Percentiles rank a stretch among this genome's conserved stretches.
Evolutionary conservation across 2,888 invertebrate species (phyloP).

Genomic region (Zhengitettix transpicula): DNA sequence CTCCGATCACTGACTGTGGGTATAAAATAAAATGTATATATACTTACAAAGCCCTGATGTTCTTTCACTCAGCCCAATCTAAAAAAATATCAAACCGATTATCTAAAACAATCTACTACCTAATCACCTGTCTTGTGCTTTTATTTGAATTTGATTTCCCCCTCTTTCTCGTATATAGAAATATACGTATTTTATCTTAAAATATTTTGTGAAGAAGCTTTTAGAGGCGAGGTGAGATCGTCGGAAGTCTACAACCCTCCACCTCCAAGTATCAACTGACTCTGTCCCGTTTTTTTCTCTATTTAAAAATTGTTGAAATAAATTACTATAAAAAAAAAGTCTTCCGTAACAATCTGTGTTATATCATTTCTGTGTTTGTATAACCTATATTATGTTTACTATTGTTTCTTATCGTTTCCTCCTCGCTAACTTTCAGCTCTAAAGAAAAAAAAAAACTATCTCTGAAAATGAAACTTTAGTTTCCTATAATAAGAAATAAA

Average conservation of each 20-base stretch:
- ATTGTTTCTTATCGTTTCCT: conserved; percentile 25
- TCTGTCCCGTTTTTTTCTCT: conserved; percentile 31
- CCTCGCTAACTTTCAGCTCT: conserved; percentile 21
- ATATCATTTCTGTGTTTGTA: conserved; percentile 8
- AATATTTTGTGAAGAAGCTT: not conserved
- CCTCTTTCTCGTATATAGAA: not conserved
- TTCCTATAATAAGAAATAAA: conserved; percentile 1
- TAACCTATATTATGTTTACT: conserved; percentile 9
- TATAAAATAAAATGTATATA: not conserved
- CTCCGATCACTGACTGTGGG: not conserved
- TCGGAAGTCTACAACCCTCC: conserved; percentile 22
- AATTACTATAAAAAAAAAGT: conserved; percentile 3
- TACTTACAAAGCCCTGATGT: too few species aligned
- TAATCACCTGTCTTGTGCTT: not conserved
- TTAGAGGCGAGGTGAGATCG: not conserved
- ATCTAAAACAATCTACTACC: not conserved
- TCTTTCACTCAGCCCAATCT: too few species aligned
- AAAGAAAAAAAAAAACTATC: conserved; percentile 2
- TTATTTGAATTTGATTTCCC: not conserved
- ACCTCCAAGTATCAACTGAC: conserved; percentile 40
- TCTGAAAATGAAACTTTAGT: not conserved
- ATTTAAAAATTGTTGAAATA: conserved; percentile 2
- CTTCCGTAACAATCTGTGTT: conserved; percentile 11
- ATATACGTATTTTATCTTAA: not conserved
- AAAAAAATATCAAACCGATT: not conserved